Base-by-base conservation (phyloP, 1,140 invertebrate genomes). In the Lepidurus couesii region DNA sequence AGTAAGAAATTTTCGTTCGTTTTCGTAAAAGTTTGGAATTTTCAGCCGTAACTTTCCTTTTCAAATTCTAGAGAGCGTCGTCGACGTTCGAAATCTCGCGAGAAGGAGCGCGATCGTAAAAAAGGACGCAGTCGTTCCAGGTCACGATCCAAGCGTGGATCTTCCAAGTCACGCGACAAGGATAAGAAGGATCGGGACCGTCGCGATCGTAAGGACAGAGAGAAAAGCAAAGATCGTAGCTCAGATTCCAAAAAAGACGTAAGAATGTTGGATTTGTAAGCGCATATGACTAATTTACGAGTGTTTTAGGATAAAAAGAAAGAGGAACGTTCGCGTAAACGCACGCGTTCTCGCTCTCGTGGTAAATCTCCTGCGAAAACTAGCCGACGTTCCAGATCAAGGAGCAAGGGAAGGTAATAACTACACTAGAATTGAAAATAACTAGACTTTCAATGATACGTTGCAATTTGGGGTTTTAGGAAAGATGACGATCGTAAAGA, bases 301-400 rank as follows among this genome's bases (percentile, higher is more conserved):
- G 2, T 34, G 6, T 65, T 16, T 16, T 65, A 65, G 53, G 53
- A 65, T 65, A 65, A 65, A 16, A 65, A 65, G 21, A 75, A 53
- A 1, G 76, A 79, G 11, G 85, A 86, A 75, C 85, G 83, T 42
- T 82, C 81, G 7, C 81, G 81, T 42, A 84, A 76, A 45, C 76
- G 82, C 13, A 81, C 80, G 11, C 77, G 80, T 1, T 82, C 83
- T 42, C 78, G 83, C n/a, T 84, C 83, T 9, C 75, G 82, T 42
- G 77, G 79, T 21, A 85, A 89, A 74, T 89, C 88, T n/a, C 85
- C 88, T 79, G 88, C 88, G 1, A 84, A 89, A 80, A 86, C 86
- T 13, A 73, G 76, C 21, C 80, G 80, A 7, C 84, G 89, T 7
- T 89, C 88, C 0, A 84, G 87, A 9, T 92, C 90, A 0, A 87